Evolutionary conservation across 2,797 vertebrate species (phyloP).

Genomic region (Neoniphon sammara): DNA sequence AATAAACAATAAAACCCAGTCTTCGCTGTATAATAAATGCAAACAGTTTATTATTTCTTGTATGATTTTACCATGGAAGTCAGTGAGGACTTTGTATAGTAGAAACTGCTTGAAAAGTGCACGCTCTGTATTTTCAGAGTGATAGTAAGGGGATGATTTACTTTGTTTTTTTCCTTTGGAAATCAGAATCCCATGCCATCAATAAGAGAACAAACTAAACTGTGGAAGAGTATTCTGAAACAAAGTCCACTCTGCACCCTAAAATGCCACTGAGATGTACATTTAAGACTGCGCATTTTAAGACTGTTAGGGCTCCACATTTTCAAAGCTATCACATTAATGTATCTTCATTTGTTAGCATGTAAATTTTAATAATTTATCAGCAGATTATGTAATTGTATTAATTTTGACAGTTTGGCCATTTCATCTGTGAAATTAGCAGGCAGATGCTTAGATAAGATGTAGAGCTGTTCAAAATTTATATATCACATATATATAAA

Average conservation of each 20-base stretch:
- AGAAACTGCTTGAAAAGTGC: background rate
- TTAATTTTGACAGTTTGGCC: background rate
- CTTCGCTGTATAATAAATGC: too few relatives aligned
- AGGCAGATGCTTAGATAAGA: background rate
- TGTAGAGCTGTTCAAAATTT: background rate
- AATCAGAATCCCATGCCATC: background rate
- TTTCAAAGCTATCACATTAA: too few relatives aligned
- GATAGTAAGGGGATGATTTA: constrained; percentile 2
- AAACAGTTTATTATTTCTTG: too few relatives aligned
- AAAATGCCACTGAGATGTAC: background rate
- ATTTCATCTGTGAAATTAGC: background rate
- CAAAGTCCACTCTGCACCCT: background rate
- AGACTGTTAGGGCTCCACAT: too few relatives aligned
- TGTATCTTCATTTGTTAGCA: too few relatives aligned
- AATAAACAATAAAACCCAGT: too few relatives aligned
- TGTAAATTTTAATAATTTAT: background rate
- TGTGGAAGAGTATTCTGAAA: constrained; percentile 4
- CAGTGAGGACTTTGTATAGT: background rate
- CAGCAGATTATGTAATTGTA: too few relatives aligned
- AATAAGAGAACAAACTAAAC: background rate
- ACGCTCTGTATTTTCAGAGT: constrained; percentile 14
- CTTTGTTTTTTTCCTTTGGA: too few relatives aligned
- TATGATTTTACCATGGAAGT: background rate
- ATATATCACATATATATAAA: constrained; percentile 1
- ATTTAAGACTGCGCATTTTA: too few relatives aligned